Base-by-base conservation (phyloP, 2,113 vertebrate genomes). In the Corythoichthys haematopterus region DNA sequence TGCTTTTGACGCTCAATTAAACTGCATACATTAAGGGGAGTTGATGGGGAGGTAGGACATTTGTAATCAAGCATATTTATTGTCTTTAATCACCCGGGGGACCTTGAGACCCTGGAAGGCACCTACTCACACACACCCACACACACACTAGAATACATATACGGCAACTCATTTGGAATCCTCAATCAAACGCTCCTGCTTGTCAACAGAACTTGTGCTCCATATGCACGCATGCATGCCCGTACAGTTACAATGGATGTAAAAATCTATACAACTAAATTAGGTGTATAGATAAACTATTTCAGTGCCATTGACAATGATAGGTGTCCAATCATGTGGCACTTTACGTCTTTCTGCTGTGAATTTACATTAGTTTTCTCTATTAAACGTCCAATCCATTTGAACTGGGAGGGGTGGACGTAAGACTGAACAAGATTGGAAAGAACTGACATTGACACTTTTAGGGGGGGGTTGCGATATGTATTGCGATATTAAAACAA, bases 41-140 rank as follows among this genome's bases (percentile, higher is more conserved):
- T 80, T 89, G 85, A 90, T 88, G 83, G 79, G 81, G 82, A 85
- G 89, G 87, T 82, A 82, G 85, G 85, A 85, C 87, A 78, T 90
- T 91, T 89, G 88, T 90, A 92, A 91, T 92, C 87, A 91, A 90
- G 87, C 84, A 88, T 90, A 91, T 93, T 92, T 91, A 90, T 92
- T 90, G 87, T 83, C 80, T 87, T 85, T 88, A 88, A 88, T 91
- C 88, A 90, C 90, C 87, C 88, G 63, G 70, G 92, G 88, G 91
- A 91, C 84, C 74, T 69, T 58, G 80, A 80, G 88, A 90, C 81
- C 83, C 83, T 70, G 77, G 69, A 75, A 78, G 71, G 67, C 75
- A 78, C 73, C 78, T 71, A 66, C 76, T 86, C 79, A 74, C 83
- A 72, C 14, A 63, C 61, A 47, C 2, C 13, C 36, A 37, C 50